Evolutionary conservation across 2,113 vertebrate species (phyloP), one percentile per base, ranked within the genome.

Genomic region (Salvelinus alpinus): DNA sequence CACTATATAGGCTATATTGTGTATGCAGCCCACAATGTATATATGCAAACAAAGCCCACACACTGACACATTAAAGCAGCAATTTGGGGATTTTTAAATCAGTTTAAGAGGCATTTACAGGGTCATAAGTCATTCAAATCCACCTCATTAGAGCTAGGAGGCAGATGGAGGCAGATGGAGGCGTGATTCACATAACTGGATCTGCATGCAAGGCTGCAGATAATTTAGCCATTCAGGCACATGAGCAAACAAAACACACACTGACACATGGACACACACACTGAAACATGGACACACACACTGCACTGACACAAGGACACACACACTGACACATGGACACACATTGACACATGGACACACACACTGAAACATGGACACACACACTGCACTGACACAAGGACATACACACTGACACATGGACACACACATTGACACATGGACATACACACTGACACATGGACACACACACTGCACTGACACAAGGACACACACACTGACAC

Each of bases 151-250:
- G 76, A 81, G 77, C 69, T 70, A 77, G 65, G 65, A 79, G 78
- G 78, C 83, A 90, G 88, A 91, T 88, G 87, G 86, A 88, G 74
- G 70, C 71, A 34, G 89, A 91, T 88, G 87, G 86, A 88, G 72
- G 73, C 70, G 75, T 80, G 78, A 85, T 80, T 90, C 80, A 85
- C 62, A 47, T 54, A 57, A 65, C 68, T 71, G 62, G 70, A 80
- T 85, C 77, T 78, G 80, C 82, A 88, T 84, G 84, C 79, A 84
- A 82, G 0, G 3, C 82, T 86, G 79, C 78, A 84, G 70, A 83
- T 72, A 29, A 84, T 57, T 88, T 78, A 71, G 57, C 69, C 88
- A 88, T 84, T 86, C 86, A 88, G 80, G 83, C 81, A 87, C 82
- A 86, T 79, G 80, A 86, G 86, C 76, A 88, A 83, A 81, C 80